Base-by-base conservation (phyloP, 2,888 invertebrate species). In the Sisyra nigra region DNA sequence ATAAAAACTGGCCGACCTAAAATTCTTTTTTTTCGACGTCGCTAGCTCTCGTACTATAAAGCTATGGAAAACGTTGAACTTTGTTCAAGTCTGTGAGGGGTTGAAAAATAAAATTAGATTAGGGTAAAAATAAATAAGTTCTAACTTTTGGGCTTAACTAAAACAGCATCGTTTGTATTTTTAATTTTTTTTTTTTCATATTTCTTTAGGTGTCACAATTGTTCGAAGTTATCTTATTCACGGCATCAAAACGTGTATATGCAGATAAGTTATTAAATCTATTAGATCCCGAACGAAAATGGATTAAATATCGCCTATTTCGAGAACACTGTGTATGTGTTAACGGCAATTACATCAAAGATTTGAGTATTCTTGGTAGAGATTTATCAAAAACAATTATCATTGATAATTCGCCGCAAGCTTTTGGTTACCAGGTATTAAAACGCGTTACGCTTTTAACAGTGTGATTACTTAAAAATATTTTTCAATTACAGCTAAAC, bases 271-370 rank as follows among this genome's bases (percentile, higher is more conserved):
- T 96, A 50, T 72, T 94, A 55, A 91, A 96, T 67, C 65, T 94
- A 44, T 68, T 96, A 34, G 94, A 96, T 62, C 89, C 93, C 0
- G 74, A 84, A 30, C 69, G 92, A 34, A 79, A 82, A 51, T 80
- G 88, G 71, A 92, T 94, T 52, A 88, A 87, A 66, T 89, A 84
- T 60, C 79, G 94, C 44, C 65, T 96, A 49, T 96, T 93, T 67
- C 77, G 94, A 46, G 94, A 96, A 57, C 94, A 96, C 57, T 96
- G 94, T 57, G 82, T 93, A 0, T 85, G 88, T 52, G 87, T 94
- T 29, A 88, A 91, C 64, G 93, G 93, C 2, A 93, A 93, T 67
- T 96, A 94, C 61, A 89, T 96, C 48, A 94, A 96, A 60, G 94
- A 96, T 63, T 71, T 96, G 44, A 83, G 84, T 8, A 93, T 94